These are phyloP conservation scores for Sebastes oblongus DNA, from an alignment of 2,797 vertebrate genomes.

Conservation along the genomic window DNA sequence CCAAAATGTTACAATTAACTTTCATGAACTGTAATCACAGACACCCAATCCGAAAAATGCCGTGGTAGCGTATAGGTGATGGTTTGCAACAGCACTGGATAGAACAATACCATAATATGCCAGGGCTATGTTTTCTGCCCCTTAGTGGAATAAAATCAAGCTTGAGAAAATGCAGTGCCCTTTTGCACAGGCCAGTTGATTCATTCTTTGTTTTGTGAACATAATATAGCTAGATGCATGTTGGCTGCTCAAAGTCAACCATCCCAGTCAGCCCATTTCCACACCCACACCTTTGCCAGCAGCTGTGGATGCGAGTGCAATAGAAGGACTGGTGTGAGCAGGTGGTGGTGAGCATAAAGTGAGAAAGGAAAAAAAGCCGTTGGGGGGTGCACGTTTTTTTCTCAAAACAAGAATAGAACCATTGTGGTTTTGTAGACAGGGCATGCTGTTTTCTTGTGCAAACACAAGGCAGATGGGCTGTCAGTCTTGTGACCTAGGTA, in stretches of 20 bases:
- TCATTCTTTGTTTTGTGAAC: not conserved
- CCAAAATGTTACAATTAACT: not conserved
- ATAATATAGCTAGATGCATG: not conserved
- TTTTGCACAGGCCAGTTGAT: not conserved
- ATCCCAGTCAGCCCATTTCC: not conserved
- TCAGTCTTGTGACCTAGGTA: slow-evolving; percentile 5
- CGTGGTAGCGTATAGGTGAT: not conserved
- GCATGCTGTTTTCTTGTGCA: slow-evolving; percentile 15
- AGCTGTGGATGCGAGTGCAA: not conserved
- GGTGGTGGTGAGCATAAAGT: not conserved
- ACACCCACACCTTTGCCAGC: not conserved
- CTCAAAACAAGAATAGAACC: not conserved
- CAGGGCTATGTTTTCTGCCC: not conserved
- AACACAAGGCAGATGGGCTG: slow-evolving; percentile 14
- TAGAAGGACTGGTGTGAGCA: not conserved
- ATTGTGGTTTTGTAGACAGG: not conserved
- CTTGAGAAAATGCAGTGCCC: not conserved
- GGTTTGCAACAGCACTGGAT: not conserved
- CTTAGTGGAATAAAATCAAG: not conserved
- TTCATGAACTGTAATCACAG: not conserved
- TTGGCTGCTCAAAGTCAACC: not conserved
- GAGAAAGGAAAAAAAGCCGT: not conserved
- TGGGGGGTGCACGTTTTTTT: not conserved
- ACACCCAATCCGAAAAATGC: not conserved
- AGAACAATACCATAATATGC: not conserved